Base-by-base conservation (phyloP, 2,113 vertebrate genomes). In the Microtus oregoni region DNA sequence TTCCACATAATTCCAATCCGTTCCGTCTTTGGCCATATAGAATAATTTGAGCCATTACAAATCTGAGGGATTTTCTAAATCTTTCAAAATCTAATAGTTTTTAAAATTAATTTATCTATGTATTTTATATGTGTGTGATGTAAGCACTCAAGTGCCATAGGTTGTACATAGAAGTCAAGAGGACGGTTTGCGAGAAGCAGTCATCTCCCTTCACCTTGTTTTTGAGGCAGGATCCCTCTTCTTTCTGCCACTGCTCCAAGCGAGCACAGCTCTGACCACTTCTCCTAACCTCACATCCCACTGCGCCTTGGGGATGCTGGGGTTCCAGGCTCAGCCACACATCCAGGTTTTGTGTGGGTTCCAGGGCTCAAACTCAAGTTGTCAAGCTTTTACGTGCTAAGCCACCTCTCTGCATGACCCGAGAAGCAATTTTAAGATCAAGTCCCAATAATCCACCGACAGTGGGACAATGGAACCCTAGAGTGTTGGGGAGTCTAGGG, bases 21-120 rank as follows among this genome's bases (percentile, higher is more conserved):
- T 81, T 86, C 38, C 38, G 6, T 67, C 73, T 94, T 78, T 11
- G 88, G 38, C 1, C 28, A 55, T 61, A 68, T 35, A 35, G 72
- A 81, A 68, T 94, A 20, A 35, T 95, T 93, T 94, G 83, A 88
- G 5, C 35, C 28, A 0, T 82, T 58, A 91, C 58, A 55, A 94
- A 44, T 58, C 47, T 82, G 52, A 30, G 55, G 30, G 63, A 50
- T 55, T 91, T 70, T 96, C 30, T 50, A 26, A 10, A 28, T 26
- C 67, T 87, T 87, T 87, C 35, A 87, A 72, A 87, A 67, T 38
- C 41, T 55, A 35, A 85, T 20, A 58, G 22, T 32, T 86, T 41
- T 28, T n/a, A 28, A 55, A 28, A 20, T 32, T 44, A n/a, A 65
- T 55, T 19, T 38, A 19, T 44, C 30, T 86, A 32, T 85, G 82